Evolutionary conservation across 92 coral and sea anemone genomes (phyloP).

Genomic region (Ricordea florida): DNA sequence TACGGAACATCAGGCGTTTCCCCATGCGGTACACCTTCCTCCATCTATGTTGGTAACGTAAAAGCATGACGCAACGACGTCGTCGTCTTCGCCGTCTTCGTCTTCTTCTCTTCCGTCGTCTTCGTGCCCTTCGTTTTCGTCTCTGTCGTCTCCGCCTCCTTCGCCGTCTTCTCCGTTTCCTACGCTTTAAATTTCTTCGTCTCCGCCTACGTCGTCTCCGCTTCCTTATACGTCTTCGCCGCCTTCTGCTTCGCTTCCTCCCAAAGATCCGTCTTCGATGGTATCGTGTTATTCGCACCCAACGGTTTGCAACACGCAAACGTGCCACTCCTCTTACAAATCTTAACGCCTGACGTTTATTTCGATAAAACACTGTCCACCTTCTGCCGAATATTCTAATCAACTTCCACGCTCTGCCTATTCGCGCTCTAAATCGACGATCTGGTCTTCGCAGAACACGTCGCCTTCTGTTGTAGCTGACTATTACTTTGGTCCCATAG

Average conservation of each 20-base stretch:
- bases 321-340: too few species aligned
- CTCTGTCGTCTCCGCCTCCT: slow-evolving; percentile 9
- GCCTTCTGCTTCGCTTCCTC: slow-evolving; percentile 3
- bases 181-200: slow-evolving; percentile 1
- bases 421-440: background rate
- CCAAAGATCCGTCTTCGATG: background rate
- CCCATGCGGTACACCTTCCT: background rate
- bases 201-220: slow-evolving; percentile 8
- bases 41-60: slow-evolving; percentile 2
- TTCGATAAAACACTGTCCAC: background rate
- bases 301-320: too few species aligned
- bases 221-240: slow-evolving; percentile 1
- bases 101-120: slow-evolving; percentile 18
- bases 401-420: background rate
- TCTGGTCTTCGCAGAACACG: background rate
- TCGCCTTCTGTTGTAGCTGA: slow-evolving; percentile 13
- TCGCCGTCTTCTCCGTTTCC: background rate
- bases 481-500: background rate
- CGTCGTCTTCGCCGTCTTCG: background rate
- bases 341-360: too few species aligned
- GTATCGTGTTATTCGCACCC: too few species aligned
- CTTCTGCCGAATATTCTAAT: background rate
- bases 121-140: slow-evolving; percentile 2
- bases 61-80: slow-evolving; percentile 9
- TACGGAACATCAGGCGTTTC: background rate